phyloP scores from a whole-genome alignment of 2,113 vertebrate species.

The Eurystomus gularis region DNA sequence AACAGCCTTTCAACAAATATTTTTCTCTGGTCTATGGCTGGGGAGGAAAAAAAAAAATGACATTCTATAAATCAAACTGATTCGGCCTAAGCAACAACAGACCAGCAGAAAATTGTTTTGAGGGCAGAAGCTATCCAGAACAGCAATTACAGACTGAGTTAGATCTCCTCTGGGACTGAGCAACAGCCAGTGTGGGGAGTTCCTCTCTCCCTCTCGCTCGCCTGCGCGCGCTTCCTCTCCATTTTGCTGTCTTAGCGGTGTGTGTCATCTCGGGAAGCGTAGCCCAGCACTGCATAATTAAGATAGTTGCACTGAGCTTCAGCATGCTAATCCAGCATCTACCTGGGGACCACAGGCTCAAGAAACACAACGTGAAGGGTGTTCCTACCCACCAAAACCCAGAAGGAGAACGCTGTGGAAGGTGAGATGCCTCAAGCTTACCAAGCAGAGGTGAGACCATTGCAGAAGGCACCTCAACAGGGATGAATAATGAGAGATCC shows the following conservation, averaged over 20 bases:
- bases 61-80: constrained; percentile 63
- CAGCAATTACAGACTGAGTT: constrained; percentile 65
- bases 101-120: constrained; percentile 62
- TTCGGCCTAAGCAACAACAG: constrained; percentile 54
- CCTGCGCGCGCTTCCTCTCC: fast-evolving
- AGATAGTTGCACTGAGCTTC: not conserved
- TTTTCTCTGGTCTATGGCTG: constrained; percentile 57
- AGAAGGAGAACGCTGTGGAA: not conserved
- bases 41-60: constrained; percentile 38
- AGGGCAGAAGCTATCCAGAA: constrained; percentile 64
- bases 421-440: not conserved
- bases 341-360: not conserved
- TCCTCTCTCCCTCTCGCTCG: not conserved
- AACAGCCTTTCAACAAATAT: constrained; percentile 48
- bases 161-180: constrained; percentile 31
- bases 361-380: not conserved
- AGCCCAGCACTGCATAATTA: not conserved
- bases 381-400: not conserved
- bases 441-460: not conserved
- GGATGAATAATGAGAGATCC: not conserved
- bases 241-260: not conserved
- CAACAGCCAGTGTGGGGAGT: not conserved
- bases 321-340: not conserved
- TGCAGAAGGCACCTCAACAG: not conserved
- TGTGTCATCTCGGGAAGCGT: not conserved